Evolutionary conservation across 1,140 invertebrate genomes (phyloP).

Genomic region (Plectus sambesii): DNA sequence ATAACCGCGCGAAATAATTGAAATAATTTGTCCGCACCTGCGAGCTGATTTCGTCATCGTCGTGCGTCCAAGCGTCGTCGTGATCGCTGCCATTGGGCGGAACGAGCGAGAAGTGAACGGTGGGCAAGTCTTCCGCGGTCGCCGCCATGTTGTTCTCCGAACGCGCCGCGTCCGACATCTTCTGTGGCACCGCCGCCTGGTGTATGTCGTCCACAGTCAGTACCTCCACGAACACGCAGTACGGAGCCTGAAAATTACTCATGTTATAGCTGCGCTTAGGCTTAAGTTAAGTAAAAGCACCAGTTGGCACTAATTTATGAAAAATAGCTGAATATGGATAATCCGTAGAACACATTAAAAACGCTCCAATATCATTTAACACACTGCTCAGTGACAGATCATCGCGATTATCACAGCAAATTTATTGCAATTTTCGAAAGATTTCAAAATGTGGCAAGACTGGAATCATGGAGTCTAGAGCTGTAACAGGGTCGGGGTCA

Average conservation of each 20-base stretch:
- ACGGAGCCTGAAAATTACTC: constrained; percentile 64
- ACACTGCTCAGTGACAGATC: too few species aligned
- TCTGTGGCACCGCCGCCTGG: constrained; percentile 63
- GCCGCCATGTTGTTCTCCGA: constrained; percentile 4
- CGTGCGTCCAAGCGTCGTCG: constrained; percentile 75
- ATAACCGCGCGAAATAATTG: background rate
- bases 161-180: constrained; percentile 45
- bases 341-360: too few species aligned
- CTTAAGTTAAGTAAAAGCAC: constrained; percentile 2
- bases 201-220: constrained; percentile 76
- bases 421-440: too few species aligned
- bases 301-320: too few species aligned
- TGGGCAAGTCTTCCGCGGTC: constrained; percentile 18
- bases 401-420: too few species aligned
- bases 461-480: too few species aligned
- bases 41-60: constrained; percentile 72
- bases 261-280: background rate
- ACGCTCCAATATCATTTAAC: too few species aligned
- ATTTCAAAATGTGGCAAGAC: too few species aligned
- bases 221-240: constrained; percentile 92
- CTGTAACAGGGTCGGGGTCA: too few species aligned
- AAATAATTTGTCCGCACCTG: constrained; percentile 52
- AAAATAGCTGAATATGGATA: too few species aligned
- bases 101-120: constrained; percentile 7
- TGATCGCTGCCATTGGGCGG: constrained; percentile 50